Evolutionary conservation across 2,888 invertebrate genomes (phyloP), one percentile per base, ranked within the genome.

Genomic region (Melanotus villosus): DNA sequence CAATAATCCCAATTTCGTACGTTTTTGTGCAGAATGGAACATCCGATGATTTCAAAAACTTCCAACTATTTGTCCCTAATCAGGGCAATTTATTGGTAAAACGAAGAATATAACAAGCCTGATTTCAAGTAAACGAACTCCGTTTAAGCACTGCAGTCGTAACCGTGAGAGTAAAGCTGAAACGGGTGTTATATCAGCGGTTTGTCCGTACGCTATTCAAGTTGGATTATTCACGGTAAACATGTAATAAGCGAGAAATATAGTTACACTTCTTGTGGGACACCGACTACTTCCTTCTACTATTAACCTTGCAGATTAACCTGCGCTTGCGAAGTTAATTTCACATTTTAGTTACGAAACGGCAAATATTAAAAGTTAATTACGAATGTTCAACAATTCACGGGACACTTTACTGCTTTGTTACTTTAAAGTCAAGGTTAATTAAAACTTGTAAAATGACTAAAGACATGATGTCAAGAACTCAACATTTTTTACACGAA

Each of bases 171-270:
- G 21, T 19, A 4, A 10, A 47, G 47, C 47, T 23, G 26, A 47
- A 43, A 43, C 19, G 43, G 43, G 43, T 47, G 47, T 26, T 47
- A 26, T 47, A 23, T 26, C 32, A 54, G 10, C 54, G 19, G 19
- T 34, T 54, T 54, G 54, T 54, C 14, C 18, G 7, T 54, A 54
- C 34, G 26, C 32, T 32, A 34, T 54, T 54, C 54, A 10, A 54
- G 54, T 32, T 1, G 10, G 9, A 54, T 54, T 54, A 54, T 54
- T 32, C 54, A 54, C 16, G 54, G 54, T 34, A 34, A 34, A 54
- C 54, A 12, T 32, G 32, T 54, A 54, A 54, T 54, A 54, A 54
- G 32, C 54, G 32, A 54, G 54, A 54, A 54, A 34, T 54, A 34
- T 34, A 10, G 32, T 54, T 54, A 34, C 47, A 47, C 47, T 45